Conservation (phyloP, 2,888 invertebrate genomes). For the Drosophila hamatofila region DNA sequence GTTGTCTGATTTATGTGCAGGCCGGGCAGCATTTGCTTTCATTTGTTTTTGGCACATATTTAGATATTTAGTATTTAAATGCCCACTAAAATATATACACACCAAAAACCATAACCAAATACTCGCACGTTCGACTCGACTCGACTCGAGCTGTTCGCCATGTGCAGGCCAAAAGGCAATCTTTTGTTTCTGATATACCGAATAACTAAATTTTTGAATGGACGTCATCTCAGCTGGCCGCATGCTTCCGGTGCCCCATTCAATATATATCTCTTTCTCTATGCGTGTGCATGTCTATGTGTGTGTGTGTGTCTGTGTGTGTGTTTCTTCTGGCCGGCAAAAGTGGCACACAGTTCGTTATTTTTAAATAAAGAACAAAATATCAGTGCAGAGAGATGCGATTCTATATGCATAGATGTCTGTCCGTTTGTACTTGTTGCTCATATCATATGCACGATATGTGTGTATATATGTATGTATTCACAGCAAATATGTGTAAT, state of each 20-base stretch:
- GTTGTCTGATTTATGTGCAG: constrained; percentile 65
- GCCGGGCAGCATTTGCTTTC: constrained; percentile 13
- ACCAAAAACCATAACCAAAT: constrained; percentile 5
- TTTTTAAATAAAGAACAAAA: constrained; percentile 74
- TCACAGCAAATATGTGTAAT: constrained; percentile 52
- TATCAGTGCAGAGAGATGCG: constrained; percentile 64
- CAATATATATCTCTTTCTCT: neutral
- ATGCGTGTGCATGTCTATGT: neutral
- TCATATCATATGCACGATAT: constrained; percentile 48
- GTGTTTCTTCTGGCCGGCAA: constrained; percentile 40
- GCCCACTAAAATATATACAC: constrained; percentile 33
- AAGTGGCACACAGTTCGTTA: constrained; percentile 74
- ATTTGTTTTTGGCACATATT: constrained; percentile 60
- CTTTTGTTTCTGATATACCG: constrained; percentile 36
- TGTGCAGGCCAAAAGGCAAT: constrained; percentile 47
- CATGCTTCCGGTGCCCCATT: constrained; percentile 67
- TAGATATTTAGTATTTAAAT: constrained; percentile 70
- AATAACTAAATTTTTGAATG: constrained; percentile 54
- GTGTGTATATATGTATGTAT: constrained; percentile 8
- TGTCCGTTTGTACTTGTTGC: constrained; percentile 39
- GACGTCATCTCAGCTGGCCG: constrained; percentile 69
- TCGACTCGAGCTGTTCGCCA: constrained; percentile 18
- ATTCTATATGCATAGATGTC: constrained; percentile 33
- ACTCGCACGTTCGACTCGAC: constrained; percentile 8
- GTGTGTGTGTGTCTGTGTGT: constrained; percentile 5